Conservation (phyloP, 2,113 vertebrate genomes). For the Gymnorhina tibicen region DNA sequence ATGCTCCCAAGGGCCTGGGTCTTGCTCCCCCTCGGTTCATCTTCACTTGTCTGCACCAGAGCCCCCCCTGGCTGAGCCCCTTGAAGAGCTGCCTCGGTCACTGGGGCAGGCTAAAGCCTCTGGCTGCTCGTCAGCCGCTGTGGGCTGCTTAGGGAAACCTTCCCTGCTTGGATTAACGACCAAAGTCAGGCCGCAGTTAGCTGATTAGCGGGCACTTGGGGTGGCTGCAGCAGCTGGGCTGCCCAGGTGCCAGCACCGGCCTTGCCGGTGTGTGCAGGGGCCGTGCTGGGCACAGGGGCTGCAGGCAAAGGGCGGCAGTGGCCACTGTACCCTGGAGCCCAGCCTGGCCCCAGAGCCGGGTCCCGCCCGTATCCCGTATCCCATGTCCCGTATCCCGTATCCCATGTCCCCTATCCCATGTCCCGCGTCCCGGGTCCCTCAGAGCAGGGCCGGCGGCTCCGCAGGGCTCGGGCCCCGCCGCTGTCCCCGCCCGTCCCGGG, state of each 20-base stretch:
- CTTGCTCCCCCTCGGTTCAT: too few relatives aligned
- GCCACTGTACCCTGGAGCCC: too few relatives aligned
- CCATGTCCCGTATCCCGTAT: background rate
- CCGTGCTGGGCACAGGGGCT: too few relatives aligned
- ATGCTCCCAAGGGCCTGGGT: too few relatives aligned
- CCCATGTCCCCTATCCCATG: fast-evolving
- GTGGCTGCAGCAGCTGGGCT: too few relatives aligned
- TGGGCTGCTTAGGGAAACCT: background rate
- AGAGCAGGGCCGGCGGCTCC: background rate
- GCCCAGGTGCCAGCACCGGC: too few relatives aligned
- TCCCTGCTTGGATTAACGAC: background rate
- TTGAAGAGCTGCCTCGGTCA: background rate
- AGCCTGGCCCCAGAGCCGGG: too few relatives aligned
- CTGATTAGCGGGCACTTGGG: background rate
- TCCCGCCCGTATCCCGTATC: too few relatives aligned
- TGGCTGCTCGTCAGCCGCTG: background rate
- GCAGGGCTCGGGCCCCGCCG: background rate
- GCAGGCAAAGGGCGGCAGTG: too few relatives aligned
- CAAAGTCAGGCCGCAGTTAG: background rate
- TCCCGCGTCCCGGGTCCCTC: too few relatives aligned
- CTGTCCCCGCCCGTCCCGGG: background rate
- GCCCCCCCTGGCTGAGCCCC: background rate
- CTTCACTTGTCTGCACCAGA: too few relatives aligned
- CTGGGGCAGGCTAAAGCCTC: background rate
- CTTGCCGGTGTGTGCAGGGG: too few relatives aligned